Conservation (phyloP, 2,888 invertebrate species). For the Drosophila planitibia region DNA sequence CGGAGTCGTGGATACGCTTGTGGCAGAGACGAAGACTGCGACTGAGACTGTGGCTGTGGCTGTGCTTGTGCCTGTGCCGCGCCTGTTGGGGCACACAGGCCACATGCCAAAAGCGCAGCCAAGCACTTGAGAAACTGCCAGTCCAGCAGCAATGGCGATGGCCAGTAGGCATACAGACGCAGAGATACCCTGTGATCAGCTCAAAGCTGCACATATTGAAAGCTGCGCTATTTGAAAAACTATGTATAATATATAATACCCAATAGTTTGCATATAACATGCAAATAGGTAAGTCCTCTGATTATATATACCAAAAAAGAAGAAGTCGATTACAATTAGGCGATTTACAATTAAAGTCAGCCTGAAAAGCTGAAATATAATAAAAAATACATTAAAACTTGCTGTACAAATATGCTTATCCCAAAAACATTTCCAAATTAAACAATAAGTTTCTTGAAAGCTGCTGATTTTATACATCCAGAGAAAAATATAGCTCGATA, state of each 20-base stretch:
- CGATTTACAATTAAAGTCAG: background rate
- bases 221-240: background rate
- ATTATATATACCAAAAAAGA: background rate
- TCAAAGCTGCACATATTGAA: background rate
- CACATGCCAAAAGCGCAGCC: slow-evolving; percentile 75
- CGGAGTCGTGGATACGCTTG: slow-evolving; percentile 10
- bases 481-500: background rate
- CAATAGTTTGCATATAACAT: background rate
- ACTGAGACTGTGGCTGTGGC: background rate
- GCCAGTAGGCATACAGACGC: background rate
- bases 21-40: background rate
- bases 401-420: accelerated
- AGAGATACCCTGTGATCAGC: background rate
- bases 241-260: accelerated
- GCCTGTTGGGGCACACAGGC: slow-evolving; percentile 50
- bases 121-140: slow-evolving; percentile 70
- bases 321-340: too few relatives aligned
- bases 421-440: background rate
- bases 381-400: background rate
- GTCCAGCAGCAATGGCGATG: slow-evolving; percentile 25
- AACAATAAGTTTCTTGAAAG: background rate
- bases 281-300: background rate
- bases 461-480: background rate
- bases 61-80: slow-evolving; percentile 31
- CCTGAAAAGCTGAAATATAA: accelerated